Conservation (phyloP, 1,140 invertebrate genomes). For the Euura saliciscinereae region DNA sequence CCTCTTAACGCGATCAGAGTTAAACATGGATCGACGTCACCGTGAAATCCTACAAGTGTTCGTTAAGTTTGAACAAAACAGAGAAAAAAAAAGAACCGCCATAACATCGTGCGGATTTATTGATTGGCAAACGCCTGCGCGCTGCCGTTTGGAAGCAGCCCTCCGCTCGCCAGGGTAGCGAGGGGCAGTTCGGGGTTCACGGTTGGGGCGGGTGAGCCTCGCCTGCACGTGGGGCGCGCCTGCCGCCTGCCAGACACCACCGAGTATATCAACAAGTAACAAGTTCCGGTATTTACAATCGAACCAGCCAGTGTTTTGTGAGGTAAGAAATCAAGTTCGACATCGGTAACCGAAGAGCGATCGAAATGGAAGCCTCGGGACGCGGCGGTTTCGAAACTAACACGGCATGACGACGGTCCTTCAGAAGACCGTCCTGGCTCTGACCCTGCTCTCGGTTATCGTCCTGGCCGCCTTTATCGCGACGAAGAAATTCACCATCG, state of each 20-base stretch:
- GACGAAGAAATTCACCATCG: conserved; percentile 34
- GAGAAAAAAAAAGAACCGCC: not conserved
- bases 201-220: conserved; percentile 33
- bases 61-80: too few species aligned
- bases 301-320: not conserved
- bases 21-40: too few species aligned
- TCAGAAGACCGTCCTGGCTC: conserved; percentile 37
- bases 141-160: conserved; percentile 15
- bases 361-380: conserved; percentile 19
- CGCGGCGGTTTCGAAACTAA: conserved; percentile 10
- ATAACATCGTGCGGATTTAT: not conserved
- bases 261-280: conserved; percentile 37
- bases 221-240: conserved; percentile 41
- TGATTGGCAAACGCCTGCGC: conserved; percentile 2
- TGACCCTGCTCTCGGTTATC: conserved; percentile 33
- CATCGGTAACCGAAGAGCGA: not conserved
- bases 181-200: not conserved
- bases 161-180: conserved; percentile 20
- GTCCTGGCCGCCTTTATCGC: conserved; percentile 35
- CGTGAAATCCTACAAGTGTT: too few species aligned
- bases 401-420: conserved; percentile 34
- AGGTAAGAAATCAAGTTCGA: too few species aligned
- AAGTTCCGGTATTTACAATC: not conserved
- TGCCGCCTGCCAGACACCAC: conserved; percentile 16
- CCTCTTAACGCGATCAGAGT: too few species aligned